These are phyloP conservation scores for Drosophila malerkotliana DNA, from an alignment of 1,140 invertebrate genomes.

Conservation along the genomic window DNA sequence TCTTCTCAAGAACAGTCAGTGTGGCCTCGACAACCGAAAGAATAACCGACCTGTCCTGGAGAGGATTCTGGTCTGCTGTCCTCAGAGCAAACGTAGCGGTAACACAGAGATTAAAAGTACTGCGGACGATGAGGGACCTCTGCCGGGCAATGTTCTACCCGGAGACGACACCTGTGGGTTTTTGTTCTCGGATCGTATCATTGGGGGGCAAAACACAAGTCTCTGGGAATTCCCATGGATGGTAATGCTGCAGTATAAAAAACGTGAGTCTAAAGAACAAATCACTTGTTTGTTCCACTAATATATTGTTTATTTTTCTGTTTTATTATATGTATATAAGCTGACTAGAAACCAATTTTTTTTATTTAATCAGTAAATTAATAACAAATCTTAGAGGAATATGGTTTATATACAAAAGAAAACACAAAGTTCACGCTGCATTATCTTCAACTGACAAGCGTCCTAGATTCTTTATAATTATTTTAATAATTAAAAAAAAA, in stretches of 20 bases:
- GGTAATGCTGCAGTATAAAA: conserved; percentile 85
- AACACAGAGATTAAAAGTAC: not conserved
- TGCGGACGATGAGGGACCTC: not conserved
- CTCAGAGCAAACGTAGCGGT: conserved; percentile 26
- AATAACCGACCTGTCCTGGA: conserved; percentile 27
- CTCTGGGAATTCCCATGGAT: conserved; percentile 90
- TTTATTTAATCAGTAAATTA: no score
- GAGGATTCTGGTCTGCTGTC: conserved; percentile 67
- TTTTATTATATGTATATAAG: no score
- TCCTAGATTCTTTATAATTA: no score
- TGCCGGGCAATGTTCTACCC: conserved; percentile 62
- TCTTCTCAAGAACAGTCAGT: conserved; percentile 63
- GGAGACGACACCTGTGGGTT: conserved; percentile 82
- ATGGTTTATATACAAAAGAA: no score
- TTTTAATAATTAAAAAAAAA: no score
- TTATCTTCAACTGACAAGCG: no score
- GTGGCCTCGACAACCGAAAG: conserved; percentile 64
- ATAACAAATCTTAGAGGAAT: no score
- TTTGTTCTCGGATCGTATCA: conserved; percentile 85
- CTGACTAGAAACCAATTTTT: no score
- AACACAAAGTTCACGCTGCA: no score
- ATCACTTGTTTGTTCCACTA: no score
- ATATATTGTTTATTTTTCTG: no score
- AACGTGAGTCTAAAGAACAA: conserved; percentile 39
- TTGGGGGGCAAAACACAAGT: conserved; percentile 86